Base-by-base conservation (phyloP, 1,140 invertebrate species). In the Euschistus heros region DNA sequence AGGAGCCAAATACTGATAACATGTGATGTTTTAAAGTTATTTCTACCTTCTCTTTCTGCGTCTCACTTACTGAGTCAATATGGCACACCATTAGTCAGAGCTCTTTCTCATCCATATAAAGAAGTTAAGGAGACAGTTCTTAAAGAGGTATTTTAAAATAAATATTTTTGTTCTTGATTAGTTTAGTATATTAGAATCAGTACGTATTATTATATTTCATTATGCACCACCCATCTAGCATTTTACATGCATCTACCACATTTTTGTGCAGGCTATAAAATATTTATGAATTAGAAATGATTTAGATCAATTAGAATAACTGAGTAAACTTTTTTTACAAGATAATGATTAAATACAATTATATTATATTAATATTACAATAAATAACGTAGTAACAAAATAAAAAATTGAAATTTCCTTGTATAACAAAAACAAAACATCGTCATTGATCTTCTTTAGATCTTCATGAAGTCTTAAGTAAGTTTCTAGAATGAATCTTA, bases 1-100 rank as follows among this genome's bases (percentile, higher is more conserved):
- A 81, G 79, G 55, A 71, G 76, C 52, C 73, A 75, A 47, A 69
- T 76, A 47, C 68, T 75, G 27, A 68, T 77, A 50, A 69, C 78
- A 66, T 80, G 79, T 67, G 74, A 79, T n/a, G 70, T 77, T 27
- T 67, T 81, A 13, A 72, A 72, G 44, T 68, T 69, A 13, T 44
- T 81, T 14, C 71, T 79, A 30, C 67, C 69, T 13, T 62, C 73
- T 7, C 68, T 78, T 6, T 74, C 76, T 54, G 72, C 76, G 17
- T 74, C 73, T 6, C 69, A 72, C 27, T 67, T 80, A 14, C 72
- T 79, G 55, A 68, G 71, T 37, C 72, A 72, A 22, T 80, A 80
- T 69, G 67, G 72, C 26, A 15, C 66, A 0, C 71, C 79, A 62
- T 66, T 81, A 26, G 63, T 68, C 3, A 62, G 73, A 47, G 72